Evolutionary conservation across 2,888 invertebrate species (phyloP).

Genomic region (Scotopteryx bipunctaria): DNA sequence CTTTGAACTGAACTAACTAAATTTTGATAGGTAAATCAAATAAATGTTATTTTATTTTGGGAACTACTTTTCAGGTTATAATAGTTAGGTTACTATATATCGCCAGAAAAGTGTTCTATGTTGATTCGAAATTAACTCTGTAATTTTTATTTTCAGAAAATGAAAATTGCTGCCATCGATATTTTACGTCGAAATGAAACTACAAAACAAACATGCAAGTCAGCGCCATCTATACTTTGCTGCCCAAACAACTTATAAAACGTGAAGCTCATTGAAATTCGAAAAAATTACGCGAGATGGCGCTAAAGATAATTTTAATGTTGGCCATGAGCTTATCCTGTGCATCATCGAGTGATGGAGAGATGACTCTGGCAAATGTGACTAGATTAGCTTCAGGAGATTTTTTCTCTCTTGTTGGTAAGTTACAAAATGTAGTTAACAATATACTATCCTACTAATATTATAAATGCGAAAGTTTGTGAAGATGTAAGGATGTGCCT

Average conservation of each 20-base stretch:
- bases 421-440: too few species aligned
- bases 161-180: conserved; percentile 33
- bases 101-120: too few species aligned
- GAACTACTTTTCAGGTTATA: too few species aligned
- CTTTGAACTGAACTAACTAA: too few species aligned
- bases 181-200: conserved; percentile 37
- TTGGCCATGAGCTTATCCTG: conserved; percentile 39
- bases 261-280: conserved; percentile 30
- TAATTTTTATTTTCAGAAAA: conserved; percentile 44
- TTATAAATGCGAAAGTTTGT: too few species aligned
- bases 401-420: conserved; percentile 82
- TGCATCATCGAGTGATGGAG: conserved; percentile 53
- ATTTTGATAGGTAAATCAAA: too few species aligned
- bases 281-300: conserved; percentile 53
- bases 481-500: too few species aligned
- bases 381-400: conserved; percentile 85
- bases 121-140: background rate
- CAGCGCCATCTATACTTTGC: conserved; percentile 46
- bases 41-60: too few species aligned
- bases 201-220: conserved; percentile 23
- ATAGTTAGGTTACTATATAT: too few species aligned
- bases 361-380: conserved; percentile 76
- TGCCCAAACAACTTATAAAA: conserved; percentile 46
- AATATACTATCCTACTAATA: too few species aligned
- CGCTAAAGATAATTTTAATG: conserved; percentile 53